Evolutionary conservation across 2,113 vertebrate genomes (phyloP).

Genomic region (Turdus rufiventris): DNA sequence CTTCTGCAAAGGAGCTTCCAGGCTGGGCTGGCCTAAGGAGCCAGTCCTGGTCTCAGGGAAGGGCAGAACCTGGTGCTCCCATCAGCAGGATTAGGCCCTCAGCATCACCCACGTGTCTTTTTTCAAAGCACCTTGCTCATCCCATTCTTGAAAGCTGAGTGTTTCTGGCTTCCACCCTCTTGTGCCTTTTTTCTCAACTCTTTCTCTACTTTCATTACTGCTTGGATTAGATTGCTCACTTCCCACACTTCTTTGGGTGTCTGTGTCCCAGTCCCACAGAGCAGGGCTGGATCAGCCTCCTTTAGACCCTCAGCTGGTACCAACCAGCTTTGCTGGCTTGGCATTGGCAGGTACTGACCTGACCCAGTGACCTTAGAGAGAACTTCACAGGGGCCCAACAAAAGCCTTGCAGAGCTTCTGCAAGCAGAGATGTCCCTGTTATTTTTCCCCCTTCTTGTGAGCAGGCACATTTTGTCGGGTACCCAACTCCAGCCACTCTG

Average conservation of each 20-base stretch:
- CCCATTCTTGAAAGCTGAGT: background rate
- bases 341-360: background rate
- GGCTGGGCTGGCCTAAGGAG: background rate
- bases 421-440: background rate
- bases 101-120: fast-evolving
- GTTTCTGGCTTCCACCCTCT: background rate
- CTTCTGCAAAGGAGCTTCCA: background rate
- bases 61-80: background rate
- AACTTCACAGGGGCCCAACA: background rate
- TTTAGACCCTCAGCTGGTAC: background rate
- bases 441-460: fast-evolving
- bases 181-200: background rate
- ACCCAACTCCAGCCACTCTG: fast-evolving
- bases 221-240: background rate
- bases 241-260: too few species aligned
- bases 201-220: background rate
- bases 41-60: background rate
- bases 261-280: background rate
- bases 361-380: background rate
- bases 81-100: background rate
- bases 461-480: background rate
- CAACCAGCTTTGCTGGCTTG: background rate
- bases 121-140: background rate
- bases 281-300: background rate
- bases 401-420: background rate